Conservation (phyloP, 2,113 vertebrate species). For the Arenaria interpres region DNA sequence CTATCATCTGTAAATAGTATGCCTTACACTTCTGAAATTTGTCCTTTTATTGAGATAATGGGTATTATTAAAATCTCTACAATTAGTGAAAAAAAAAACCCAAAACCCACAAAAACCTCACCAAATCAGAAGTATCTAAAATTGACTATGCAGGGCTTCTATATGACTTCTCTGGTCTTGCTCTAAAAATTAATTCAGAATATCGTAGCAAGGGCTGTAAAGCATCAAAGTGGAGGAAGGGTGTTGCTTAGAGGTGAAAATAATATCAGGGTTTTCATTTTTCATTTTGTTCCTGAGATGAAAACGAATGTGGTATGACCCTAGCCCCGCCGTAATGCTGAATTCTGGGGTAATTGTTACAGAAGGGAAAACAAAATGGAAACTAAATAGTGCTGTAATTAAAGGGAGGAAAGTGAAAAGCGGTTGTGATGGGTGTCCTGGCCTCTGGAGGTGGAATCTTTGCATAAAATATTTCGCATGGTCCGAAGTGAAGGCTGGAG, state of each 20-base stretch:
- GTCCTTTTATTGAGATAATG: neutral
- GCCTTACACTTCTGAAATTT: neutral
- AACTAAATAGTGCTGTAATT: neutral
- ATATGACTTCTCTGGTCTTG: neutral
- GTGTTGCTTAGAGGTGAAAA: neutral
- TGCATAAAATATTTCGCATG: neutral
- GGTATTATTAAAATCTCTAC: neutral
- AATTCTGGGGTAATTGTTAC: neutral
- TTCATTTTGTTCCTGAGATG: neutral
- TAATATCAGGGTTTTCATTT: neutral
- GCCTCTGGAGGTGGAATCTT: neutral
- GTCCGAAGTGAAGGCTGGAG: neutral
- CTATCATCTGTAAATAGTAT: neutral
- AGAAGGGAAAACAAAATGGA: neutral
- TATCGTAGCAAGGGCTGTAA: neutral
- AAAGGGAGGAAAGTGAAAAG: neutral
- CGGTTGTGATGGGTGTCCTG: neutral
- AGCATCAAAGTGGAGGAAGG: neutral
- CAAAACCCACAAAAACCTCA: neutral
- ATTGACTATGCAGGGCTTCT: neutral
- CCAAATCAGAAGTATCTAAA: neutral
- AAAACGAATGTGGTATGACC: neutral
- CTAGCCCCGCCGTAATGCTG: neutral
- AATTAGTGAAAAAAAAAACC: neutral
- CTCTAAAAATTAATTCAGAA: neutral